Conservation (phyloP, 2,113 vertebrate species). For the Bombycilla garrulus region DNA sequence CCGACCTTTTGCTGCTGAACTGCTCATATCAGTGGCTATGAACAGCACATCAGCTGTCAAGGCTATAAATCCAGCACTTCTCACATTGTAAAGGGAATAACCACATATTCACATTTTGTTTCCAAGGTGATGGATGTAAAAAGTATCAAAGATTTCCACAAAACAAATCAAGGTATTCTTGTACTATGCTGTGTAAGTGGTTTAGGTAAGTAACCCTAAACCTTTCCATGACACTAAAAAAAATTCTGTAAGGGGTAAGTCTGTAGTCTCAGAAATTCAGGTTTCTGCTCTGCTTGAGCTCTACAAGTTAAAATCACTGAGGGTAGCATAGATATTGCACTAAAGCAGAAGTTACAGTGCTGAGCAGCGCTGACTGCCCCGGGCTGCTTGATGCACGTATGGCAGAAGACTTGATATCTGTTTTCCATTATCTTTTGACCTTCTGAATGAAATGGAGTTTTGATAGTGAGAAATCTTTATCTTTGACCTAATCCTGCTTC, state of each 20-base stretch:
- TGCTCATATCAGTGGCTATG: not conserved
- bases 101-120: not conserved
- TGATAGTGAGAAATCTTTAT: not conserved
- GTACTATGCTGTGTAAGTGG: not conserved
- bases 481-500: not conserved
- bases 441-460: not conserved
- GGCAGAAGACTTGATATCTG: not conserved
- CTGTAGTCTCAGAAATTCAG: not conserved
- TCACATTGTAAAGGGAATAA: not conserved
- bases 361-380: not conserved
- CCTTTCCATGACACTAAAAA: not conserved
- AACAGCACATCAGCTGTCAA: not conserved
- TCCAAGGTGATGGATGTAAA: not conserved
- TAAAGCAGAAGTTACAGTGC: not conserved
- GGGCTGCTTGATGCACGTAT: fast-evolving
- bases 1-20: not conserved
- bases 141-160: not conserved
- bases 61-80: not conserved
- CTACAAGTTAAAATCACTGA: not conserved
- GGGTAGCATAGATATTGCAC: not conserved
- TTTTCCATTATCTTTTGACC: not conserved
- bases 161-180: not conserved
- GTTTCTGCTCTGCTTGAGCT: not conserved
- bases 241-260: not conserved
- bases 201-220: not conserved